Conservation (phyloP, 1,140 invertebrate genomes). For the Adoxophyes honmai region DNA sequence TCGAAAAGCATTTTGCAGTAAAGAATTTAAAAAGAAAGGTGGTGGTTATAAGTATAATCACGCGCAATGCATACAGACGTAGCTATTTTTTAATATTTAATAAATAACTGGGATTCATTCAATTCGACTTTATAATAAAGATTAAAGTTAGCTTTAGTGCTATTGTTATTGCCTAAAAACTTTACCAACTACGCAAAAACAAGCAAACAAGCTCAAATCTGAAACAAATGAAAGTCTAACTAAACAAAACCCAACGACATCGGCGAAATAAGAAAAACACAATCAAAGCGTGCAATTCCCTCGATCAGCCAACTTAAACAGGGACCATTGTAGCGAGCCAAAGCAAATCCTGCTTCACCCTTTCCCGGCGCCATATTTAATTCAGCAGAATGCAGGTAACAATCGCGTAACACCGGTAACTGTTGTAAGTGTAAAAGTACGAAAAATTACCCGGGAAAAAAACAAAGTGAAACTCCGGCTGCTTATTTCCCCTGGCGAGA, state of each 20-base stretch:
- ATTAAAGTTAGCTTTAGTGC: too few species aligned
- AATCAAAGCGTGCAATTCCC: constrained; percentile 15
- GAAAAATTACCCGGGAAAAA: constrained; percentile 64
- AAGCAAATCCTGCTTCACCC: constrained; percentile 71
- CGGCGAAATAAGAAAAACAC: constrained; percentile 10
- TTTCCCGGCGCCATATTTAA: constrained; percentile 69
- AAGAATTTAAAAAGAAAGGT: too few species aligned
- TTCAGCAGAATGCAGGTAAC: constrained; percentile 70
- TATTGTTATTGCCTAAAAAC: too few species aligned
- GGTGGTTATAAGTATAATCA: too few species aligned
- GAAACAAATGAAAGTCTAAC: neutral
- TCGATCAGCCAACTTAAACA: constrained; percentile 47
- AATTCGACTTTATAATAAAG: too few species aligned
- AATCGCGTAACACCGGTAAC: constrained; percentile 67
- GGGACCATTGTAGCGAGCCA: constrained; percentile 59
- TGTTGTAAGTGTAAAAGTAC: constrained; percentile 72
- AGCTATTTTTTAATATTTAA: too few species aligned
- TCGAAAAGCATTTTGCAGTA: too few species aligned
- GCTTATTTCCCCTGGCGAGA: constrained; percentile 73
- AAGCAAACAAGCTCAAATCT: too few species aligned
- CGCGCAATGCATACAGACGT: too few species aligned
- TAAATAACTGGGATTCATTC: too few species aligned
- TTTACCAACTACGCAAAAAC: too few species aligned
- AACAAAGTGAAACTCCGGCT: constrained; percentile 73
- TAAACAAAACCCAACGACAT: constrained; percentile 7